Conservation (phyloP, 2,888 invertebrate species). For the Acanthosoma haemorrhoidale region DNA sequence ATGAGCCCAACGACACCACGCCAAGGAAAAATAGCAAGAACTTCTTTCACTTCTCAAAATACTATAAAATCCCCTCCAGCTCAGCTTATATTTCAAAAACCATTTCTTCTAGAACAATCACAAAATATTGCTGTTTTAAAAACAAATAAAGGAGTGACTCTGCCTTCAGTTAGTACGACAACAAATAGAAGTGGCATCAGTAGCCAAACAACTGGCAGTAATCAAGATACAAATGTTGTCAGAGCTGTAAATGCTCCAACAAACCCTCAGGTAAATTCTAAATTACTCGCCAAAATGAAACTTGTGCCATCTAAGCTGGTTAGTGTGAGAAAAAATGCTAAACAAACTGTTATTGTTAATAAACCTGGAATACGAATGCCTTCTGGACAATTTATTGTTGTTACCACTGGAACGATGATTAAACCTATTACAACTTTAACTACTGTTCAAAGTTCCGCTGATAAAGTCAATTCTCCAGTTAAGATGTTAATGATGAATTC, state of each 20-base stretch:
- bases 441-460: conserved; percentile 3
- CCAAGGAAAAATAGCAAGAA: neutral
- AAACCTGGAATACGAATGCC: conserved; percentile 14
- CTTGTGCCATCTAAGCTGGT: neutral
- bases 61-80: neutral
- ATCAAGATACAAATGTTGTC: neutral
- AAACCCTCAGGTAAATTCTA: neutral
- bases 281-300: neutral
- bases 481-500: neutral
- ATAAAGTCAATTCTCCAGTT: neutral
- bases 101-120: neutral
- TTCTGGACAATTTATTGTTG: conserved; percentile 23
- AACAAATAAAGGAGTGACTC: neutral
- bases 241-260: neutral
- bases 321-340: neutral
- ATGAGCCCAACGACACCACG: neutral
- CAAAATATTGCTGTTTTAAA: neutral
- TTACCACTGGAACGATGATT: conserved; percentile 16
- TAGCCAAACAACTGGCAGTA: neutral
- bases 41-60: neutral
- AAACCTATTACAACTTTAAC: neutral
- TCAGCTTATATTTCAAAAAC: neutral
- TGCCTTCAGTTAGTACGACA: neutral
- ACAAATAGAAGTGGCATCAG: neutral
- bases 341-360: conserved; percentile 1